Base-by-base conservation (phyloP, 2,888 invertebrate genomes). In the Athalia circularis region DNA sequence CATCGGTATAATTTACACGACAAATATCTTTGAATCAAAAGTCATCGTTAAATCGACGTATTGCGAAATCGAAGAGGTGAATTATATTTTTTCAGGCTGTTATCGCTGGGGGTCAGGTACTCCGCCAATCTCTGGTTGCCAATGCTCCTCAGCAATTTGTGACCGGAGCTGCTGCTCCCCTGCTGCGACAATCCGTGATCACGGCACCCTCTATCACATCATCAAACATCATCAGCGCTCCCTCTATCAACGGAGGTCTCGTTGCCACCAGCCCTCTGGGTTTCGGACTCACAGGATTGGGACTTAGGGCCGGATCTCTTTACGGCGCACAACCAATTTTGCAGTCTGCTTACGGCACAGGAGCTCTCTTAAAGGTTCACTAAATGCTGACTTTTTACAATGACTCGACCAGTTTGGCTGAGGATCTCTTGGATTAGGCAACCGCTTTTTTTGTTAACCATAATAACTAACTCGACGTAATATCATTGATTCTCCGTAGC, bases 271-370 rank as follows among this genome's bases (percentile, higher is more conserved):
- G 79, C 61, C 80, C 82, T n/a, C 70, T 85, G 43, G 84, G 83
- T 15, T 72, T 48, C 11, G 78, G 78, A 11, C 74, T 85, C 1
- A 29, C 29, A 29, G 86, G 84, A n/a, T 78, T 85, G 52, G 86
- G 83, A 64, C 78, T 86, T 3, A 81, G 83, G 72, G 81, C 81
- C 52, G 84, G 83, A 68, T 82, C 84, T 9, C 80, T 86, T 11
- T 85, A 84, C 43, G 83, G 82, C 77, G 79, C 83, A 48, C 84
- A 84, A 61, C 79, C 83, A 13, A 70, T 85, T 29, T 79, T 85
- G 45, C 78, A 84, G 4, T 81, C 83, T 54, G 81, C 81, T 57
- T 85, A 82, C 74, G 85, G 83, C 62, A 74, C 80, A 62, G 82
- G 79, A 45, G 81, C 81, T 62, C 68, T 84, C 77, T 79, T 85